phyloP scores from a whole-genome alignment of 2,797 vertebrate genomes.

The Discoglossus pictus region DNA sequence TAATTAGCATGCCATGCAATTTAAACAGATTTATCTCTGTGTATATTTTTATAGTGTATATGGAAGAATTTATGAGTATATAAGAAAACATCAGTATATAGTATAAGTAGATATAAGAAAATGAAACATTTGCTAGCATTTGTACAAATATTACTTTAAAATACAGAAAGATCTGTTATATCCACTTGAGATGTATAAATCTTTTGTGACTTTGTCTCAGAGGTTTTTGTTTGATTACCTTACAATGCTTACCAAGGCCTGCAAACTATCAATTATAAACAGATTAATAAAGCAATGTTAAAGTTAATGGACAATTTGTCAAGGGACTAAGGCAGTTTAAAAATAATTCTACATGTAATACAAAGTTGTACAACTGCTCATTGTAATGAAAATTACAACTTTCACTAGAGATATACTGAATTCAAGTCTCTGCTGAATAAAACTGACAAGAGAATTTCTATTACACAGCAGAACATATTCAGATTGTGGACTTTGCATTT shows the following conservation, averaged over 20 bases:
- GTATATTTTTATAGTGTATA: too few species aligned
- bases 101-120: too few species aligned
- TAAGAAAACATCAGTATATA: too few species aligned
- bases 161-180: too few species aligned
- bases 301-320: neutral
- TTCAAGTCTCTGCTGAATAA: neutral
- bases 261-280: neutral
- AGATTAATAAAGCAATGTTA: neutral
- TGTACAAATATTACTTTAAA: too few species aligned
- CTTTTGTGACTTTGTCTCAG: too few species aligned
- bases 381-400: conserved; percentile 10
- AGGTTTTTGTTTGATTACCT: neutral
- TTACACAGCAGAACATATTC: neutral
- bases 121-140: too few species aligned
- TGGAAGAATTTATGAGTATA: too few species aligned
- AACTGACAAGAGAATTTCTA: conserved; percentile 5
- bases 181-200: too few species aligned
- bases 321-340: neutral
- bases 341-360: conserved; percentile 7
- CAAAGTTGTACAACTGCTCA: conserved; percentile 4
- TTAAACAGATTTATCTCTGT: neutral
- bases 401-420: conserved; percentile 3
- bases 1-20: neutral
- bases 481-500: neutral
- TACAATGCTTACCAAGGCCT: neutral